Evolutionary conservation across 2,888 invertebrate genomes (phyloP), one percentile per base, ranked within the genome.

Genomic region (Eristalinus sepulchralis): DNA sequence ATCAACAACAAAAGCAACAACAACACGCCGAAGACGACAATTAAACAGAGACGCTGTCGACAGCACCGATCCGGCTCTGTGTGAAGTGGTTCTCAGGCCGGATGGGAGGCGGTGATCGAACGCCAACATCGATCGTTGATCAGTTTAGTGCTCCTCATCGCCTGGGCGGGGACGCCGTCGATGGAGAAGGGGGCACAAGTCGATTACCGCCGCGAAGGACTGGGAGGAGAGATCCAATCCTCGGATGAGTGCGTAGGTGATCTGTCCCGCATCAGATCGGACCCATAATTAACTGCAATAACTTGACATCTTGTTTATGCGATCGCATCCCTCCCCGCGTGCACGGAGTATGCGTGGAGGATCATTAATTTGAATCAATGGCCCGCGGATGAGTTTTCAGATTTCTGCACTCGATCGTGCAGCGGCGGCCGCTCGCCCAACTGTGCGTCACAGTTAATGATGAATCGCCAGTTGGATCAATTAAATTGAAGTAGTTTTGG

Each of bases 301-400:
- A 71, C 82, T 78, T 86, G 86, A 86, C 83, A 75, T 83, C 78
- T 86, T 82, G 83, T 73, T 78, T 71, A 82, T 78, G 73, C 20
- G 59, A 24, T 78, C 68, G 27, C 53, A 78, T 82, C 82, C 63
- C 60, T 33, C 5, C 13, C 10, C 66, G 11, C 70, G 63, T 34
- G 68, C 68, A 22, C 31, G 33, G 36, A 27, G 82, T 60, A 13
- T 66, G 70, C 20, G 62, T 59, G 68, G 33, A 64, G 47, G 64
- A 86, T 83, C 86, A 86, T 86, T 86, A 78, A 83, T 86, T 82
- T 79, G 73, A 78, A 86, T 86, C 62, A 86, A 75, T 82, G 34
- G 36, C 6, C 59, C 33, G 27, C 17, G 72, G 27, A 47, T 47
- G 47, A 17, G 17, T 66, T 81, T 47, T 72, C 70, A 70, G 75